These are phyloP conservation scores for Brachionus calyciflorus DNA, from an alignment of 1,140 invertebrate species.

Conservation along the genomic window DNA sequence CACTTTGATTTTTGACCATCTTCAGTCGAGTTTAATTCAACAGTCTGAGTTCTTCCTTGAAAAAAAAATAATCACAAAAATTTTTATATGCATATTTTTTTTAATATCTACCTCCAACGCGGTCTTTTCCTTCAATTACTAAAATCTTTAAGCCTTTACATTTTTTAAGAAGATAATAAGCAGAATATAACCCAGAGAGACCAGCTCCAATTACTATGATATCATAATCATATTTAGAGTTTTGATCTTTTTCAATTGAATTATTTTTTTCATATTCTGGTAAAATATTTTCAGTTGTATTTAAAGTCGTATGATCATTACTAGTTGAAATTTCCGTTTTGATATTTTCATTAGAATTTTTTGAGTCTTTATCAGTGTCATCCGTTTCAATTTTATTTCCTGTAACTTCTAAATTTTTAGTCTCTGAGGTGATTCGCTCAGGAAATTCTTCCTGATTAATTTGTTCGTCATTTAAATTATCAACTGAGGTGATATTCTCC, in stretches of 20 bases:
- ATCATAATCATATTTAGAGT: slow-evolving; percentile 49
- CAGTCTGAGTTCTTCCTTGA: slow-evolving; percentile 52
- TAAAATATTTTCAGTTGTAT: too few species aligned
- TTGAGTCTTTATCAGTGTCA: too few species aligned
- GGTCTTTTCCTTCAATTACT: slow-evolving; percentile 57
- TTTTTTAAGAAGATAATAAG: slow-evolving; percentile 52
- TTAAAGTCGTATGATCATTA: too few species aligned
- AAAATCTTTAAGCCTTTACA: slow-evolving; percentile 51
- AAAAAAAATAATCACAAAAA: neutral
- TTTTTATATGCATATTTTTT: neutral
- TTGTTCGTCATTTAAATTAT: too few species aligned
- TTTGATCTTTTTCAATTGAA: neutral
- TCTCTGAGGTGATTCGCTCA: too few species aligned
- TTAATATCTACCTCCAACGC: slow-evolving; percentile 53
- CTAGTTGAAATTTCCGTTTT: too few species aligned
- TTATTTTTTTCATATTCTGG: too few species aligned
- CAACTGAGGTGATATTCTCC: too few species aligned
- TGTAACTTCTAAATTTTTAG: too few species aligned
- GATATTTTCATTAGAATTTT: too few species aligned
- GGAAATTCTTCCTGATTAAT: too few species aligned
- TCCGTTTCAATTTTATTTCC: too few species aligned
- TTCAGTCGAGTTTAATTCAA: slow-evolving; percentile 49
- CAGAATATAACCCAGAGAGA: slow-evolving; percentile 55
- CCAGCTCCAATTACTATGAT: slow-evolving; percentile 59
- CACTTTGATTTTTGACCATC: slow-evolving; percentile 51